Percentiles rank a stretch among this genome's conserved stretches.
These are phyloP conservation scores for Synanthedon andrenaeformis DNA, from an alignment of 2,888 invertebrate genomes.

Conservation along the genomic window DNA sequence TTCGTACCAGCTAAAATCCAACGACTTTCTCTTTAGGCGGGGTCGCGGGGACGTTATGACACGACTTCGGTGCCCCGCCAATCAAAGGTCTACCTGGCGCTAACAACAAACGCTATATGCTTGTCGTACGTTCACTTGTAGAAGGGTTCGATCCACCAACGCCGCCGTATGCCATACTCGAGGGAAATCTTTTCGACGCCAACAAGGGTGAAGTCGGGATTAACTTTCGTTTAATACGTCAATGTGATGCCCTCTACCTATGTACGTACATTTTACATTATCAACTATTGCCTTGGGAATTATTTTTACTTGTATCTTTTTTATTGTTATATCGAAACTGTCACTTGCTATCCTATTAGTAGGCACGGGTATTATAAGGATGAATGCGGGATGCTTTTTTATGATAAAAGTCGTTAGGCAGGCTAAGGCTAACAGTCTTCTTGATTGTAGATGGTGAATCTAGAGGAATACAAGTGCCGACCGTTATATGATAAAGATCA, in stretches of 20 bases:
- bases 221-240: conserved; percentile 62
- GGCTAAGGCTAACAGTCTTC: too few relatives aligned
- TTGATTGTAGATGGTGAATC: too few relatives aligned
- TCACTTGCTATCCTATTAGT: conserved; percentile 4
- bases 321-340: conserved; percentile 12
- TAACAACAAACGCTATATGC: neutral
- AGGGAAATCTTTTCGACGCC: conserved; percentile 61
- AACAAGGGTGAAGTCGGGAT: conserved; percentile 49
- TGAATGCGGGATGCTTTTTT: too few relatives aligned
- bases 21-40: too few relatives aligned
- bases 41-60: too few relatives aligned
- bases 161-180: conserved; percentile 21
- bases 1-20: too few relatives aligned
- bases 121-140: conserved; percentile 13
- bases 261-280: conserved; percentile 45
- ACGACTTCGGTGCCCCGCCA: too few relatives aligned
- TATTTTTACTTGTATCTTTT: conserved; percentile 11
- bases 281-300: conserved; percentile 16
- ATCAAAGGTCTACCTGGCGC: neutral
- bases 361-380: too few relatives aligned
- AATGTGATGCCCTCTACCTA: conserved; percentile 24
- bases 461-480: too few relatives aligned
- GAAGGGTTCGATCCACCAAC: conserved; percentile 23
- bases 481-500: too few relatives aligned
- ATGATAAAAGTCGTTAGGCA: too few relatives aligned